phyloP scores from a whole-genome alignment of 2,113 vertebrate genomes.

The Bos javanicus region DNA sequence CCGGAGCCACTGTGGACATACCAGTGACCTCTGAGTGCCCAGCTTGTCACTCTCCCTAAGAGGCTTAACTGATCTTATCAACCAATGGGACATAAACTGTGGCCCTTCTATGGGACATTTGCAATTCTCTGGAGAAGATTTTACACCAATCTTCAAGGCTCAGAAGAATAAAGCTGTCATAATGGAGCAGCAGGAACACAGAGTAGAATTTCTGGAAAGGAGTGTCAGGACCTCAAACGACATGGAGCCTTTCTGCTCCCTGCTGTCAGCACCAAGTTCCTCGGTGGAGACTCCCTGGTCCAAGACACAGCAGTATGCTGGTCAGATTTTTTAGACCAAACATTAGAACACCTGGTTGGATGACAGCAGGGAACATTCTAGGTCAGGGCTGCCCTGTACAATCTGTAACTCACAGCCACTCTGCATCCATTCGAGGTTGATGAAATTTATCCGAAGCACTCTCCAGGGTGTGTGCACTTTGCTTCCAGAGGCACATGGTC shows the following conservation, averaged over 20 bases:
- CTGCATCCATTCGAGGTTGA: background rate
- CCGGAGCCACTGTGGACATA: fast-evolving
- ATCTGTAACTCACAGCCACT: background rate
- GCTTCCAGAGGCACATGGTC: background rate
- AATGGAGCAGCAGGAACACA: fast-evolving
- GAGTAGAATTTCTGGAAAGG: background rate
- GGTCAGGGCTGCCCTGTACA: fast-evolving
- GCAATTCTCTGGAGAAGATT: background rate
- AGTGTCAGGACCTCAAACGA: background rate
- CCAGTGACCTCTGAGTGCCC: fast-evolving
- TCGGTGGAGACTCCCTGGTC: too few species aligned
- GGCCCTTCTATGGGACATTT: background rate
- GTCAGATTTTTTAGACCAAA: background rate
- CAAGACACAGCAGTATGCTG: background rate
- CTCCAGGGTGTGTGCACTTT: fast-evolving
- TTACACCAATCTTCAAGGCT: background rate
- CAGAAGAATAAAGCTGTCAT: background rate
- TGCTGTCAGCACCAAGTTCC: background rate
- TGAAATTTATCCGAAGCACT: background rate
- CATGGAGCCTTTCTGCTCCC: background rate
- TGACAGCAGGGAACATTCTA: fast-evolving
- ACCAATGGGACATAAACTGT: fast-evolving
- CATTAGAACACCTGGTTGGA: background rate
- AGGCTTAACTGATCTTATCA: background rate
- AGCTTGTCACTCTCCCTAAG: background rate